Conservation (phyloP, 2,797 vertebrate genomes). For the Pristis pectinata region DNA sequence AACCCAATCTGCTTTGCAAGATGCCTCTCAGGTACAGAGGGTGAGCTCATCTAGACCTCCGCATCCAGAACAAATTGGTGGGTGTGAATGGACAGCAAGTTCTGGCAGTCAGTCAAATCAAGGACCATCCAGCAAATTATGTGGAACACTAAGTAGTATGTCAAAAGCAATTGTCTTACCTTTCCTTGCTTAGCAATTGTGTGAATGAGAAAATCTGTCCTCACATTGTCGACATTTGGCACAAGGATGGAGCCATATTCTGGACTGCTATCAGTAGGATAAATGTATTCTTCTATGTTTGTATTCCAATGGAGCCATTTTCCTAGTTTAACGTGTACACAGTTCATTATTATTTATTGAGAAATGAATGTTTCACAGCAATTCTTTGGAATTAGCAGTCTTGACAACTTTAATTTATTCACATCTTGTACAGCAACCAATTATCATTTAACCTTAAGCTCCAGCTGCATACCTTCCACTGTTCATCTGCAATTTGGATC, state of each 20-base stretch:
- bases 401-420: background rate
- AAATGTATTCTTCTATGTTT: slow-evolving; percentile 71
- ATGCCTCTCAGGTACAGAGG: too few species aligned
- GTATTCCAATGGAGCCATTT: slow-evolving; percentile 85
- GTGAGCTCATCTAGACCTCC: too few species aligned
- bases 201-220: slow-evolving; percentile 84
- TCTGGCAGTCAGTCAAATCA: background rate
- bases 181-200: slow-evolving; percentile 88
- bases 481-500: background rate
- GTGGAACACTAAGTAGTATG: background rate
- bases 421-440: background rate
- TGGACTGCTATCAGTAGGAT: slow-evolving; percentile 66
- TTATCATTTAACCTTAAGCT: background rate
- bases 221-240: slow-evolving; percentile 89
- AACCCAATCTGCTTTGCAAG: too few species aligned
- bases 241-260: slow-evolving; percentile 86
- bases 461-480: background rate
- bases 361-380: background rate
- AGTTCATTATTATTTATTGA: background rate
- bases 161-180: slow-evolving; percentile 55
- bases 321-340: slow-evolving; percentile 54
- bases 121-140: background rate
- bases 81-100: too few species aligned
- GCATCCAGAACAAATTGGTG: too few species aligned
- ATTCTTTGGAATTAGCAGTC: background rate